Percentiles rank a stretch among this genome's conserved stretches.
Conservation (phyloP, 2,888 invertebrate species). For the Heliconius hortense region DNA sequence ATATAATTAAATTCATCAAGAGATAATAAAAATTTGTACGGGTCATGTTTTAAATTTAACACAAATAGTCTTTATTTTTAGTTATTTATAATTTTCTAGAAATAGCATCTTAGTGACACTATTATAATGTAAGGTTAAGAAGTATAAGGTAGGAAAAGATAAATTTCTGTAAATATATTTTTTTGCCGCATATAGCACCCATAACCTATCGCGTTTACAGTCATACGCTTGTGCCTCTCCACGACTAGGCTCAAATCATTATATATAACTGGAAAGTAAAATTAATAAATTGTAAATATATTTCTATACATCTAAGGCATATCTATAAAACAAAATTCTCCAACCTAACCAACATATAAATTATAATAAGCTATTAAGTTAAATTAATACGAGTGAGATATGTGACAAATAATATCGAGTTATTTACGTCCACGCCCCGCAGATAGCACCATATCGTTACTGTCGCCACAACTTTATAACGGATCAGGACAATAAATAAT, state of each 20-base stretch:
- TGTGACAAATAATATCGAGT: constrained; percentile 33
- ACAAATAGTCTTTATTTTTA: not conserved
- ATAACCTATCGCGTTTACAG: too few species aligned
- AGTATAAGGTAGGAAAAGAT: too few species aligned
- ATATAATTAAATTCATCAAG: not conserved
- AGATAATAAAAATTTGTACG: not conserved
- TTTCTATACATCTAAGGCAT: too few species aligned
- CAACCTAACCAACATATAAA: not conserved
- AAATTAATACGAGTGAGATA: constrained; percentile 22
- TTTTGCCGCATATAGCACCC: too few species aligned
- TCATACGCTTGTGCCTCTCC: too few species aligned
- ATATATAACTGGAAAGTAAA: too few species aligned
- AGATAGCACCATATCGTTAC: constrained; percentile 41
- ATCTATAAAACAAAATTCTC: too few species aligned
- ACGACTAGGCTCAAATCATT: too few species aligned
- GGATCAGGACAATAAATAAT: constrained; percentile 69
- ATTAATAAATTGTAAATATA: too few species aligned
- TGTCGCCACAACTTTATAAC: constrained; percentile 61
- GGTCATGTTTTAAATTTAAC: not conserved
- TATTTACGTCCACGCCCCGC: constrained; percentile 32
- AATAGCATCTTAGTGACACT: not conserved
- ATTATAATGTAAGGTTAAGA: too few species aligned
- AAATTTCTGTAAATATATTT: too few species aligned
- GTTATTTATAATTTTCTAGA: not conserved
- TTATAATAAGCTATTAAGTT: constrained; percentile 5